These are phyloP conservation scores for Pseudomyrmex sp. DNA, from an alignment of 1,140 invertebrate genomes.

Conservation along the genomic window DNA sequence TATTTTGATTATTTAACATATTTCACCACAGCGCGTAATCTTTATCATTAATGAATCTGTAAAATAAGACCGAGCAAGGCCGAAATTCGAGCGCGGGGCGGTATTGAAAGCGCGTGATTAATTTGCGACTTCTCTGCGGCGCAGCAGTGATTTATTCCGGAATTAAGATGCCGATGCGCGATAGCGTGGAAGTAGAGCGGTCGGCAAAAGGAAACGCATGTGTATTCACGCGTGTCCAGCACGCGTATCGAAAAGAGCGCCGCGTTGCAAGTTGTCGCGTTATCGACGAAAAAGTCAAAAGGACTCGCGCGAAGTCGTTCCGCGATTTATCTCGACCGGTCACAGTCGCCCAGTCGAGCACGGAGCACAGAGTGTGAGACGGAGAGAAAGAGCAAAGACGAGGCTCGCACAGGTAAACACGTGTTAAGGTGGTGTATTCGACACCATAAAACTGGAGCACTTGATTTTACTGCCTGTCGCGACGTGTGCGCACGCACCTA, in stretches of 20 bases:
- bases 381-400: conserved; percentile 14
- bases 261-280: conserved; percentile 38
- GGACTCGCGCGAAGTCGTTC: conserved; percentile 35
- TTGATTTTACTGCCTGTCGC: conserved; percentile 73
- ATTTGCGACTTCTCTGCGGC: conserved; percentile 43
- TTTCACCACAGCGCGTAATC: too few species aligned
- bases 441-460: conserved; percentile 74
- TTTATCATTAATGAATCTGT: too few species aligned
- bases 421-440: conserved; percentile 69
- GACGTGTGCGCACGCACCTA: not conserved
- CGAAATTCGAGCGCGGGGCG: conserved; percentile 11
- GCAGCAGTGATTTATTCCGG: conserved; percentile 68
- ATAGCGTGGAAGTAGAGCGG: conserved; percentile 48
- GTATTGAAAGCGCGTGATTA: conserved; percentile 50
- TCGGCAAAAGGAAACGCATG: conserved; percentile 31
- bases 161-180: conserved; percentile 59
- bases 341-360: conserved; percentile 66
- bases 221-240: conserved; percentile 25
- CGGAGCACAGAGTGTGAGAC: conserved; percentile 25
- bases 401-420: conserved; percentile 63
- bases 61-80: not conserved
- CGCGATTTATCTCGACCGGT: conserved; percentile 70
- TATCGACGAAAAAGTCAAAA: conserved; percentile 64
- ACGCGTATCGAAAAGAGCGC: conserved; percentile 49
- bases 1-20: too few species aligned